These are phyloP conservation scores for Anoplolepis gracilipes DNA, from an alignment of 1,140 invertebrate species.

Conservation along the genomic window DNA sequence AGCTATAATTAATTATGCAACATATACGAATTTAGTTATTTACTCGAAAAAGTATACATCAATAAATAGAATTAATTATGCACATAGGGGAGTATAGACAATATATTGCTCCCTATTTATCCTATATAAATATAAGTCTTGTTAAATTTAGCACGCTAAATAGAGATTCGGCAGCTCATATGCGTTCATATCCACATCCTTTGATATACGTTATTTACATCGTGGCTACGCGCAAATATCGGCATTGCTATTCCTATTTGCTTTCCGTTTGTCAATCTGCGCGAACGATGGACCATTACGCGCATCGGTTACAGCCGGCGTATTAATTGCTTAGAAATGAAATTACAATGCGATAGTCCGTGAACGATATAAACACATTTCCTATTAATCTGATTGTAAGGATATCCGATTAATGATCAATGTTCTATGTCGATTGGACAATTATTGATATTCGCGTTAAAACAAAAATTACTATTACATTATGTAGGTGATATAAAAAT, in stretches of 20 bases:
- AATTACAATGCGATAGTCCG: constrained; percentile 51
- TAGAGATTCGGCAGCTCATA: constrained; percentile 22
- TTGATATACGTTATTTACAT: constrained; percentile 57
- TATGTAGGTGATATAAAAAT: neutral
- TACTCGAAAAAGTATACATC: neutral
- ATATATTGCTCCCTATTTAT: constrained; percentile 41
- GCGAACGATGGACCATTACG: constrained; percentile 57
- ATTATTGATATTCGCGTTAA: neutral
- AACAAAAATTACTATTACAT: neutral
- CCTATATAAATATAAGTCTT: neutral
- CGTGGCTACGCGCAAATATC: constrained; percentile 54
- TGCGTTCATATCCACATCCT: constrained; percentile 47
- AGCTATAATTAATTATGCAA: constrained; percentile 15
- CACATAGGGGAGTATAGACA: neutral
- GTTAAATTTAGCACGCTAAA: constrained; percentile 40
- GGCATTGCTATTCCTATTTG: constrained; percentile 55
- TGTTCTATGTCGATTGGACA: constrained; percentile 24
- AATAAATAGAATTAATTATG: neutral
- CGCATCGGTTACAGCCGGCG: constrained; percentile 33
- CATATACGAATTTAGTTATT: neutral
- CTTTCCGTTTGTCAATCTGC: constrained; percentile 61
- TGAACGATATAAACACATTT: constrained; percentile 45
- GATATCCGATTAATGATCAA: constrained; percentile 1
- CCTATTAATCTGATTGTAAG: constrained; percentile 45
- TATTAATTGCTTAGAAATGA: constrained; percentile 60